Evolutionary conservation across 2,113 vertebrate genomes (phyloP).

Genomic region (Piaya cayana): DNA sequence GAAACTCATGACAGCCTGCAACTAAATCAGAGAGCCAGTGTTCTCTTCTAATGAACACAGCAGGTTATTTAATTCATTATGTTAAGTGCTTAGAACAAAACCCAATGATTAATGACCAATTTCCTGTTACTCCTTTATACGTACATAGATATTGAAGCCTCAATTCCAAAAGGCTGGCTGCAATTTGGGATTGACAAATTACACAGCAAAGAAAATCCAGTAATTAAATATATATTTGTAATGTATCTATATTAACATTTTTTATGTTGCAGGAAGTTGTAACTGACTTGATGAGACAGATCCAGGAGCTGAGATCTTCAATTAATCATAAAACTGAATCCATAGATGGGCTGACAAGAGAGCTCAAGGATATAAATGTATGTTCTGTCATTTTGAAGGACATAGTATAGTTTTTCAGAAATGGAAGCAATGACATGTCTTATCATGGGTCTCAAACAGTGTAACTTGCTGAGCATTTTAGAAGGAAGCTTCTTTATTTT

Average conservation of each 20-base stretch:
- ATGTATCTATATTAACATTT: background rate
- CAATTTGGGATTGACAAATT: background rate
- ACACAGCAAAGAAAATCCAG: background rate
- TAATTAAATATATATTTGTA: background rate
- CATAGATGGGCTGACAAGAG: conserved; percentile 80
- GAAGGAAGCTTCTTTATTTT: conserved; percentile 39
- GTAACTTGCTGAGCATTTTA: background rate
- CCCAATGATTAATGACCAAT: background rate
- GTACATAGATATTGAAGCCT: background rate
- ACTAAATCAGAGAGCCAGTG: background rate
- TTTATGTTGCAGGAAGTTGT: conserved; percentile 82
- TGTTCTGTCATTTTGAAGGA: conserved; percentile 50
- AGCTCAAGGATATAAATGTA: conserved; percentile 88
- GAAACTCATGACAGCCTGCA: background rate
- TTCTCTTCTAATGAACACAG: background rate
- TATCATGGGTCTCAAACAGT: background rate
- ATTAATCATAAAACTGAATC: conserved; percentile 82
- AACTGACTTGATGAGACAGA: conserved; percentile 89
- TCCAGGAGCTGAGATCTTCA: conserved; percentile 85
- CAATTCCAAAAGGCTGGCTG: background rate
- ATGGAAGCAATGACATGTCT: conserved; percentile 16
- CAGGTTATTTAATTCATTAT: background rate
- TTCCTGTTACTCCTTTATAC: background rate
- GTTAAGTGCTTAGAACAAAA: background rate
- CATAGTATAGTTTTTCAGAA: background rate